Base-by-base conservation (phyloP, 2,113 vertebrate species). In the Recurvirostra avosetta region DNA sequence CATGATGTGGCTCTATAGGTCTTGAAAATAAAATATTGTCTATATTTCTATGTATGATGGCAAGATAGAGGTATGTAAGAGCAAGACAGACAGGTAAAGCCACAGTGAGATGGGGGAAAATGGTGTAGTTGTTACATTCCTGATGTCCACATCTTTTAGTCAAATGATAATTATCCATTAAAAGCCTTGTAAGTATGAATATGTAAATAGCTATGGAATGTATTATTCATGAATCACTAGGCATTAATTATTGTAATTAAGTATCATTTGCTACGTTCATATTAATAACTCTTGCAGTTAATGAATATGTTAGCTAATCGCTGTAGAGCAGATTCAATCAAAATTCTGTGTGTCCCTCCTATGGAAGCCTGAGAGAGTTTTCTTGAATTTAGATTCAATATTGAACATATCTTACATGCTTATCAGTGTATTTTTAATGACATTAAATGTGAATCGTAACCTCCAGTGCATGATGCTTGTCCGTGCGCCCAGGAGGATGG, bases 241-340 rank as follows among this genome's bases (percentile, higher is more conserved):
- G 92, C 95, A 96, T 97, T 97, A 95, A 97, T 97, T 97, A 98
- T 97, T 82, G 83, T 97, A 97, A 97, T 97, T 96, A 95, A 94
- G 80, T 93, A 90, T 95, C 86, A 94, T 97, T 97, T 97, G 94
- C 91, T 71, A 32, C 22, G 2, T 95, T 95, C 92, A 32, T 88
- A 95, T 95, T 96, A 88, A 92, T 95, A 96, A 90, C 67, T 73
- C 77, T 96, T 93, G 85, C 63, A 86, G 77, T 96, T 97, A 97
- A 96, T 96, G 92, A 97, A 97, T 97, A 93, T 41, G 86, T 95
- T 95, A 97, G 40, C 55, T 89, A 94, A 96, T 95, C 1, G 29
- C 90, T 79, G 68, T 91, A 76, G 92, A 95, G 91, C 77, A 90
- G 85, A 91, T 94, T 89, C 77, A 83, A 71, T 90, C 91, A 96